A percentile compares a stretch with the other conserved stretches of the same genome.
phyloP scores from a whole-genome alignment of 1,140 invertebrate genomes.

The Vollenhovia emeryi region DNA sequence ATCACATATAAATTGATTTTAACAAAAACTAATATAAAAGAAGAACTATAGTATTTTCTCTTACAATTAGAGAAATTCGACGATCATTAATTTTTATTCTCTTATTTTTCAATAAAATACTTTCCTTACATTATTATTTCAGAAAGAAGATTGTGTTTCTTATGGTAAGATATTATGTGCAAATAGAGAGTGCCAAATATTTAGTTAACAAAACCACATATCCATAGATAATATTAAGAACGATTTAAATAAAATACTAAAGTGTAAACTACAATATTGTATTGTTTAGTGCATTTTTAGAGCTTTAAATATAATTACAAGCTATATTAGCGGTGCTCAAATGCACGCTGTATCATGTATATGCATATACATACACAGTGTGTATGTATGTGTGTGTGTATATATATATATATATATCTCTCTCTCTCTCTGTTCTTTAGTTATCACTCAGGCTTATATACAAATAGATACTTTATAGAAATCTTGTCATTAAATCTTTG shows the following conservation, averaged over 20 bases:
- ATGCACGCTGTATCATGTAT: conserved; percentile 7
- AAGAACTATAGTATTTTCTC: not conserved
- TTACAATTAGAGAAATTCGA: not conserved
- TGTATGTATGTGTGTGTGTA: no score
- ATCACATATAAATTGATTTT: not conserved
- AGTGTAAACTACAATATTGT: conserved; percentile 11
- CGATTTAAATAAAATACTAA: conserved; percentile 14
- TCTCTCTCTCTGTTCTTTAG: not conserved
- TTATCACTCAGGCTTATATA: not conserved
- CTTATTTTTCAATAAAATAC: not conserved
- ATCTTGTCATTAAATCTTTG: no score
- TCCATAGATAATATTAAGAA: conserved; percentile 45
- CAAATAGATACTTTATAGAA: not conserved
- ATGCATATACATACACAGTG: no score
- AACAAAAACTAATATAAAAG: conserved; percentile 3
- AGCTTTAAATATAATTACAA: conserved; percentile 34
- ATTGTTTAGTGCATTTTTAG: conserved; percentile 36
- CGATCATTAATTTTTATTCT: not conserved
- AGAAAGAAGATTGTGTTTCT: not conserved
- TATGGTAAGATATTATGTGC: not conserved
- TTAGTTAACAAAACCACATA: conserved; percentile 40
- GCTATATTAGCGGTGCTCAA: conserved; percentile 16
- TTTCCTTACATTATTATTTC: not conserved
- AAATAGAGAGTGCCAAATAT: conserved; percentile 20
- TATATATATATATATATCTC: no score